Evolutionary conservation across 2,797 vertebrate genomes (phyloP), one percentile per base, ranked within the genome.

Genomic region (Semaprochilodus insignis): DNA sequence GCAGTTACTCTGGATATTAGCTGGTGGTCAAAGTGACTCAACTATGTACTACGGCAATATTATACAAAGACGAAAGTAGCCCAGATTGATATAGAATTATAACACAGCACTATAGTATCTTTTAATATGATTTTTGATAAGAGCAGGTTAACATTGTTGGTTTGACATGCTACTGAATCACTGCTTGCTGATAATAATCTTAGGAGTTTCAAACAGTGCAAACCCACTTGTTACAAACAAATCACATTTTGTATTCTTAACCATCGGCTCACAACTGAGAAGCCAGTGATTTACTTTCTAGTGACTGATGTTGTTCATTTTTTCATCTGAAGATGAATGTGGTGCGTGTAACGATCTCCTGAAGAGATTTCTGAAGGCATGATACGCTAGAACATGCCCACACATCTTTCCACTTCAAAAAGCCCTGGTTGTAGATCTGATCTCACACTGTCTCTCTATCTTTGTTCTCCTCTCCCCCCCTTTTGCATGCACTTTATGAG

Each of bases 321-420:
- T 74, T 74, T 57, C 17, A 75, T 75, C 55, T 75, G 11, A 60
- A 54, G 10, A 74, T 57, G 27, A 57, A 34, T n/a, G 66, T n/a
- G 34, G 6, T 36, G 34, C n/a, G n/a, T 69, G 36, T 69, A 69
- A 69, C 4, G 21, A 69, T 69, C 25, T 70, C 71, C 51, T 66
- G 51, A 25, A 63, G 44, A 73, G 59, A 81, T 81, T 74, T 16
- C 11, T 82, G 13, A 34, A 34, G 8, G n/a, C 27, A 15, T 57
- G 51, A 52, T 55, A 23, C 15, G 40, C 31, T n/a, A 81, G 55
- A 77, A 82, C 70, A 48, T 81, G 57, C 60, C 65, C 65, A 55
- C 73, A 84, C 78, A 73, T 67, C 62, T 59, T 78, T 36, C 72
- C 65, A 76, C 67, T 77, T 84, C 31, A 60, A 52, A 72, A 51